Evolutionary conservation across 53 echinoderm and acorn worm genomes (phyloP).

Genomic region (Zoroaster sp.): DNA sequence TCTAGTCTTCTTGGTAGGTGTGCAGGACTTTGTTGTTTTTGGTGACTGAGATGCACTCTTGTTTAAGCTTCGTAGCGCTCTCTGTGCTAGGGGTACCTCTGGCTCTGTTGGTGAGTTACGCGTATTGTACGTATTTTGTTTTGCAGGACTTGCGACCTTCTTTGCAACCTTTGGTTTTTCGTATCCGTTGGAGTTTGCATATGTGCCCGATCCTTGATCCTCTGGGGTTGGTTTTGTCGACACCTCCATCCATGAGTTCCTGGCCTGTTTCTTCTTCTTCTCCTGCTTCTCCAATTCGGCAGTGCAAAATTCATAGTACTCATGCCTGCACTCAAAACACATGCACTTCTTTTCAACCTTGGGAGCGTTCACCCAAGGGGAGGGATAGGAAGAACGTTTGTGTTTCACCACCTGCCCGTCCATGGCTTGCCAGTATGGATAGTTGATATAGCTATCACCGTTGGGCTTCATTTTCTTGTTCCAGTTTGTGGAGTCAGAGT

Average conservation of each 20-base stretch:
- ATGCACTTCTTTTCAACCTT: not conserved
- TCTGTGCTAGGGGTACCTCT: constrained; percentile 41
- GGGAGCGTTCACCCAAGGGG: constrained; percentile 13
- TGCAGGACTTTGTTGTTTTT: not conserved
- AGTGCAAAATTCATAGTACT: not conserved
- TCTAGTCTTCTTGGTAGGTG: not conserved
- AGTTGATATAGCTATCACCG: constrained; percentile 13
- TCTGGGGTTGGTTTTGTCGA: not conserved
- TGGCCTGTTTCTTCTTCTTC: not conserved
- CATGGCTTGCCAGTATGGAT: not conserved
- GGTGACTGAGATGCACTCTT: not conserved
- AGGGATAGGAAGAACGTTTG: not conserved
- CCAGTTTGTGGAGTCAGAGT: not conserved
- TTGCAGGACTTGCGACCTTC: not conserved
- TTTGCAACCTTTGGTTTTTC: not conserved
- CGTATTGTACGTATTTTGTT: constrained; percentile 22
- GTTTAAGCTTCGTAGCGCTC: constrained; percentile 37
- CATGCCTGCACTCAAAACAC: constrained; percentile 22
- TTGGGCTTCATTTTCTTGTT: not conserved
- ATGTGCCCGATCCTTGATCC: not conserved
- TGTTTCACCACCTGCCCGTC: not conserved
- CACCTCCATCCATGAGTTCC: not conserved
- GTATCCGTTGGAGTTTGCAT: not conserved
- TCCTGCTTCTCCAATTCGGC: not conserved
- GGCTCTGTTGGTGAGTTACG: constrained; percentile 35